Percentiles rank a stretch among this genome's conserved stretches.
Evolutionary conservation across 2,888 invertebrate species (phyloP).

Genomic region (Ctenicera cuprea): DNA sequence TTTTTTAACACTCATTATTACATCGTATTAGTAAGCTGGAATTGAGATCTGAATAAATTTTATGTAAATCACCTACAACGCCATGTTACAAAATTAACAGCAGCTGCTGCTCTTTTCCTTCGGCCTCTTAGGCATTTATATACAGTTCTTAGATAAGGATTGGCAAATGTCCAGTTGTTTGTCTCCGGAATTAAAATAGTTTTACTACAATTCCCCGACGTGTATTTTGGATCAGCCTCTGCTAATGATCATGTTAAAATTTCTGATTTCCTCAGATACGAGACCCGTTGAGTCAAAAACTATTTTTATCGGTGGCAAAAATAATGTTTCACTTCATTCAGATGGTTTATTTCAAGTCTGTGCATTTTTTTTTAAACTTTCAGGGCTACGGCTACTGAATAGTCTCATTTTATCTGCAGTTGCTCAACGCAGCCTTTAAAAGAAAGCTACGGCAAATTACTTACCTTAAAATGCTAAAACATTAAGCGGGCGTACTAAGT

Average conservation of each 20-base stretch:
- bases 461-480: background rate
- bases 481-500: background rate
- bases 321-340: constrained; percentile 6
- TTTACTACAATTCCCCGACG: constrained; percentile 29
- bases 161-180: constrained; percentile 33
- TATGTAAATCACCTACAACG: constrained; percentile 16
- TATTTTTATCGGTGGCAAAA: background rate
- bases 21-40: too few relatives aligned
- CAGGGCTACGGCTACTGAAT: background rate
- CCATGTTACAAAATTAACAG: constrained; percentile 2
- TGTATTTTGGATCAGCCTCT: constrained; percentile 19
- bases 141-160: constrained; percentile 6
- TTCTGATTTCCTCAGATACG: constrained; percentile 3
- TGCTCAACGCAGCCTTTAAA: background rate
- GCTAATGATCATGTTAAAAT: constrained; percentile 24
- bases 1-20: too few relatives aligned
- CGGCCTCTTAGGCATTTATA: background rate
- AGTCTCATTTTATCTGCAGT: background rate
- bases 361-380: constrained; percentile 4
- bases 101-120: background rate
- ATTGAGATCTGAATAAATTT: background rate
- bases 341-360: background rate
- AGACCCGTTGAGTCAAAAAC: constrained; percentile 8
- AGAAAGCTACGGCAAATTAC: background rate
- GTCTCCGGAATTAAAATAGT: constrained; percentile 37